Evolutionary conservation across 2,113 vertebrate genomes (phyloP), one percentile per base, ranked within the genome.

Genomic region (Ochotona curzoniae): DNA sequence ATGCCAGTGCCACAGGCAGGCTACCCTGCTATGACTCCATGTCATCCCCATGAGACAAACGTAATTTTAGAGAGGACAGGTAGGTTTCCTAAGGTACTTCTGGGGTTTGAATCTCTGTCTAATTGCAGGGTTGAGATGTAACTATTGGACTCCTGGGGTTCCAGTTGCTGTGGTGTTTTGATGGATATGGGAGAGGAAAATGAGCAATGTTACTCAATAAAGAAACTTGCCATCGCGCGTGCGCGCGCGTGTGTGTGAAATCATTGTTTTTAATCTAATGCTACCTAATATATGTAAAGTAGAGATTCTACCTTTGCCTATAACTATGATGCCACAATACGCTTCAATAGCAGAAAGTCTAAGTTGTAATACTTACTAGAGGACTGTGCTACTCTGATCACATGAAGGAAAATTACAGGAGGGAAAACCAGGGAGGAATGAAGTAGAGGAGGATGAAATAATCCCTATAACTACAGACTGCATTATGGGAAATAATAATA

Each of bases 251-350:
- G 69, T 49, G 87, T 57, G 60, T 92, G 60, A 91, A 69, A 28
- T 51, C 49, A n/a, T 25, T 87, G 54, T 89, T 94, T 96, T 80
- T 91, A 91, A 87, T 7, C 51, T 80, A 63, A 69, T 60, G 15
- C 69, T 90, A 94, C 57, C 26, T 9, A 90, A 20, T 91, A 79
- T 79, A 84, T 91, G 71, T 87, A 25, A 91, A 44, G 18, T 8
- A 87, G 49, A 44, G 4, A 44, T 44, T 44, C 38, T 44, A 44
- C 38, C 38, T 44, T 44, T 44, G 38, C 38, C 38, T 44, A 44
- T 44, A 44, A 44, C n/a, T n/a, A n/a, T 44, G 38, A 44, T 44
- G 38, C 38, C 38, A 44, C 38, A 44, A 44, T 44, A 44, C 6
- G 38, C 38, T 44, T 79, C 51, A 66, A 54, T 18, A 74, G 7